phyloP scores from a whole-genome alignment of 2,888 invertebrate species.

The Gymnosoma rotundatum region DNA sequence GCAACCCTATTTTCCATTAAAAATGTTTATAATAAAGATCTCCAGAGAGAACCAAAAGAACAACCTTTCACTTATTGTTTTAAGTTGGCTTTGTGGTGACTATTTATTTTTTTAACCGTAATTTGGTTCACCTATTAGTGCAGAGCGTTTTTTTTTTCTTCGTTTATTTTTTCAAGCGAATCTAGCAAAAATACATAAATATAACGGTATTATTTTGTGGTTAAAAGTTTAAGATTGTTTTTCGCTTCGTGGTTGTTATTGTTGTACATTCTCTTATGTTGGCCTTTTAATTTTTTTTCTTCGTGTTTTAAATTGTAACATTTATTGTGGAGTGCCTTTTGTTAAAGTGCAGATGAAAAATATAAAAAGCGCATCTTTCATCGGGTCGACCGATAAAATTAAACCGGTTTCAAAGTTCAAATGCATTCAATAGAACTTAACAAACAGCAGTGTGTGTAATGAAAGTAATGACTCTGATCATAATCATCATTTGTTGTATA shows the following conservation, averaged over 20 bases:
- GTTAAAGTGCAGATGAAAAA: slow-evolving; percentile 25
- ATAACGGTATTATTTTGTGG: slow-evolving; percentile 66
- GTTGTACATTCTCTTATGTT: background rate
- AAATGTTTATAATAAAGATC: slow-evolving; percentile 53
- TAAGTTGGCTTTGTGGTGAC: slow-evolving; percentile 10
- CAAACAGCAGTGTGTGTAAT: slow-evolving; percentile 7
- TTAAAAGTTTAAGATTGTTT: slow-evolving; percentile 54
- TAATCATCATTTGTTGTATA: slow-evolving; percentile 16
- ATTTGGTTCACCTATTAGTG: slow-evolving; percentile 16
- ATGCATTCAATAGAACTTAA: slow-evolving; percentile 28
- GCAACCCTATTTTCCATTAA: slow-evolving; percentile 42
- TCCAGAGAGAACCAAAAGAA: slow-evolving; percentile 44
- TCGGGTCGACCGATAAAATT: slow-evolving; percentile 62
- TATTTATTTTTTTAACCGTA: slow-evolving; percentile 23
- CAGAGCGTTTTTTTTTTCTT: slow-evolving; percentile 11
- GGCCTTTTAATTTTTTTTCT: slow-evolving; percentile 1
- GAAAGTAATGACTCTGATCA: slow-evolving; percentile 10
- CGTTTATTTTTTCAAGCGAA: slow-evolving; percentile 25
- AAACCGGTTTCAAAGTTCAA: slow-evolving; percentile 70
- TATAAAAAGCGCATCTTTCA: slow-evolving; percentile 64
- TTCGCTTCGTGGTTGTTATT: slow-evolving; percentile 14
- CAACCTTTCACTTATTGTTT: slow-evolving; percentile 64
- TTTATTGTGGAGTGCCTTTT: slow-evolving; percentile 33
- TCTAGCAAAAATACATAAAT: slow-evolving; percentile 35
- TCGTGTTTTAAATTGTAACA: slow-evolving; percentile 31